Evolutionary conservation across 2,797 vertebrate genomes (phyloP).

Genomic region (Amblyopsis hoosieri): DNA sequence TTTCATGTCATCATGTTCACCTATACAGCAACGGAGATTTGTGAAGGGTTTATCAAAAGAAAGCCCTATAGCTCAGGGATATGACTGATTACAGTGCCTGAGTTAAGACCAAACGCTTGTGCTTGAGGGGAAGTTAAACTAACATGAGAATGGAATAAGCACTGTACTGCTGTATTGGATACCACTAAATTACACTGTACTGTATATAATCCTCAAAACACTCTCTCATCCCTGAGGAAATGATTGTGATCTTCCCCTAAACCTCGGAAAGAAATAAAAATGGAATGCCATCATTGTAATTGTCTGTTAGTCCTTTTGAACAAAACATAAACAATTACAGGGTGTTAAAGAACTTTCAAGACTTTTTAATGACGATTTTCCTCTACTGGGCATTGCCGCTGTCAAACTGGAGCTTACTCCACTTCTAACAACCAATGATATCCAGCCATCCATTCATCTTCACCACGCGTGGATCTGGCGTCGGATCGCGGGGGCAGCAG

Average conservation of each 20-base stretch:
- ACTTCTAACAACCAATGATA: slow-evolving; percentile 14
- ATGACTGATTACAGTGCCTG: slow-evolving; percentile 39
- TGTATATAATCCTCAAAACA: slow-evolving; percentile 22
- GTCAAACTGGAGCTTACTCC: slow-evolving; percentile 3
- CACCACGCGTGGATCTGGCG: too few relatives aligned
- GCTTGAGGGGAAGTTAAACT: slow-evolving; percentile 45
- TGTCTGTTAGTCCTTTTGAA: too few relatives aligned
- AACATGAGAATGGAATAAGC: slow-evolving; percentile 46
- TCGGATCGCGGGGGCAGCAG: too few relatives aligned
- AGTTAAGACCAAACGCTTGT: slow-evolving; percentile 42
- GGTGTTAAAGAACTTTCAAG: too few relatives aligned
- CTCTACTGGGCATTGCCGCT: background rate
- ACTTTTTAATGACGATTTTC: background rate
- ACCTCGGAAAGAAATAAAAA: too few relatives aligned
- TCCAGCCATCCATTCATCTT: too few relatives aligned
- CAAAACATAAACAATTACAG: too few relatives aligned
- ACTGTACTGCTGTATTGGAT: slow-evolving; percentile 22
- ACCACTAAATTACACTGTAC: slow-evolving; percentile 48
- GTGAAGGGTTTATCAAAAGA: slow-evolving; percentile 23
- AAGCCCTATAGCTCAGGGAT: slow-evolving; percentile 30
- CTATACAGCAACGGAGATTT: background rate
- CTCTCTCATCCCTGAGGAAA: slow-evolving; percentile 27
- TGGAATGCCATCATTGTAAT: too few relatives aligned
- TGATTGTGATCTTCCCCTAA: slow-evolving; percentile 15
- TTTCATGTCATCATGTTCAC: slow-evolving; percentile 34